Conservation (phyloP, 2,888 invertebrate genomes). For the Euproctis similis region DNA sequence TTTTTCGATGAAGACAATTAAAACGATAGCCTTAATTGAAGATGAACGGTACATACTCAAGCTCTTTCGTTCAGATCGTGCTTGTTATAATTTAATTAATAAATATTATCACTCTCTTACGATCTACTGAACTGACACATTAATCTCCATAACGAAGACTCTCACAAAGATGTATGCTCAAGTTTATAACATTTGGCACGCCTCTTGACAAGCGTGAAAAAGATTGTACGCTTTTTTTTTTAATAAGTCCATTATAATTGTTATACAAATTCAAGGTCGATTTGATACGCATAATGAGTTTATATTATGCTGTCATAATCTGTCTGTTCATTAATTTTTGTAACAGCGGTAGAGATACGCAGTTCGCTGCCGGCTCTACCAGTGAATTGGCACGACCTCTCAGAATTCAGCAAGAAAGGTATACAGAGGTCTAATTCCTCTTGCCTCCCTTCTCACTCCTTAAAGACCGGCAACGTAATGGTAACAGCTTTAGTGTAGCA, state of each 20-base stretch:
- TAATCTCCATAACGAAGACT: conserved; percentile 44
- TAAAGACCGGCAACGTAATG: too few relatives aligned
- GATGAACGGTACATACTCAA: too few relatives aligned
- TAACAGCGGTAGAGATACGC: background rate
- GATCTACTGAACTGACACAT: conserved; percentile 34
- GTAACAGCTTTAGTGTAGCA: too few relatives aligned
- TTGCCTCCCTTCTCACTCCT: too few relatives aligned
- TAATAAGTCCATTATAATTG: conserved; percentile 42
- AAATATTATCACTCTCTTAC: conserved; percentile 18
- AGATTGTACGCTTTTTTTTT: conserved; percentile 45
- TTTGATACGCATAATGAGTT: conserved; percentile 21
- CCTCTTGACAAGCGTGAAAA: conserved; percentile 45
- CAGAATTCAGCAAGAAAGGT: too few relatives aligned
- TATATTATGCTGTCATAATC: conserved; percentile 15
- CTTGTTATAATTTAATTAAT: conserved; percentile 20
- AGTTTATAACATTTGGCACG: conserved; percentile 51
- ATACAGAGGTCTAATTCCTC: too few relatives aligned
- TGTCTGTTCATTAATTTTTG: conserved; percentile 9
- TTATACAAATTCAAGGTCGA: conserved; percentile 48
- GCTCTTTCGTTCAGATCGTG: conserved; percentile 7
- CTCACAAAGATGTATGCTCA: conserved; percentile 34
- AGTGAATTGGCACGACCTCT: too few relatives aligned
- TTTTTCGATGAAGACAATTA: too few relatives aligned
- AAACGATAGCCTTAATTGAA: too few relatives aligned
- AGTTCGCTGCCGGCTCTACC: too few relatives aligned